Evolutionary conservation across 2,888 invertebrate species (phyloP), one percentile per base, ranked within the genome.

Genomic region (Serripes groenlandicus): DNA sequence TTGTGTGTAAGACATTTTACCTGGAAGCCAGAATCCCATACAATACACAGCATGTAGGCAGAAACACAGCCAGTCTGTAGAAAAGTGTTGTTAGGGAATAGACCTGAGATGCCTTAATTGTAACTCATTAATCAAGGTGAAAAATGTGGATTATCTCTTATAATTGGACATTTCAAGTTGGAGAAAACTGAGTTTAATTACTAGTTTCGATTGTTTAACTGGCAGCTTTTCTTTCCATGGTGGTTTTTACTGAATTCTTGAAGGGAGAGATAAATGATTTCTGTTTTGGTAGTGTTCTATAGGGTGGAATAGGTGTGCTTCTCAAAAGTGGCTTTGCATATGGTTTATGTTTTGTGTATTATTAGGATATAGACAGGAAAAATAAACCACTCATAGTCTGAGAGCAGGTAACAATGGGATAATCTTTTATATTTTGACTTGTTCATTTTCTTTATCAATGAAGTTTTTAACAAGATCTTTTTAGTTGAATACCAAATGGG

Each of bases 181-280:
- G 42, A 66, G 66, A 66, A 66, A 66, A 66, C 42, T 42, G 66
- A 66, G 35, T 66, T 66, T 66, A 66, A 66, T 66, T 66, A 66
- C 66, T 34, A 7, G 35, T 35, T 66, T 4, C 26, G 26, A 28
- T 42, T 42, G 42, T 66, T 66, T 66, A 42, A 66, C 37, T 42
- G 64, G 37, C 49, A 42, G 66, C 42, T 37, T 66, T 66, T 15
- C 3, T 37, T 11, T 49, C 18, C 49, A 21, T 49, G 49, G 3
- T 49, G 49, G 21, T 21, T 49, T 21, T 64, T 66, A 18, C 42
- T 23, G 26, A 66, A 66, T 37, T 66, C 49, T 42, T 26, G 28
- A 11, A 26, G 56, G 23, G 9, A 23, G 66, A 42, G 21, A 42
- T 42, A 42, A 66, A 66, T 66, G 66, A 66, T 66, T 66, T 42